Percentiles rank a stretch among this genome's conserved stretches.
These are phyloP conservation scores for Okamejei kenojei DNA, from an alignment of 2,797 vertebrate species.

Conservation along the genomic window DNA sequence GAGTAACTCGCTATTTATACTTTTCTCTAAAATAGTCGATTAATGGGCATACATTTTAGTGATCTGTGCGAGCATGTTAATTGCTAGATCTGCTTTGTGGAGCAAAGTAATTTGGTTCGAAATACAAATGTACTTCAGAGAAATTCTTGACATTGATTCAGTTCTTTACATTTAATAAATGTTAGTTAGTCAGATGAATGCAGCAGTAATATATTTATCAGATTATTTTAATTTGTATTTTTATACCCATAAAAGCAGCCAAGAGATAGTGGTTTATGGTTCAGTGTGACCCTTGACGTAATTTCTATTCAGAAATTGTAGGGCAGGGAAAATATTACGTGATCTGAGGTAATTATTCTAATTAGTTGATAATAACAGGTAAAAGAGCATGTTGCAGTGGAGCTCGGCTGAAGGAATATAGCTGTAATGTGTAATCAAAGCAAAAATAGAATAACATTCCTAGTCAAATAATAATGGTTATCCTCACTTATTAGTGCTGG, in stretches of 20 bases:
- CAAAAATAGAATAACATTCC: neutral
- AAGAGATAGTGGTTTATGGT: neutral
- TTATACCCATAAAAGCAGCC: neutral
- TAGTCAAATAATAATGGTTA: neutral
- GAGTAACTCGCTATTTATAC: neutral
- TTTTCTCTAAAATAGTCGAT: neutral
- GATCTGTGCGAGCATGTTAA: neutral
- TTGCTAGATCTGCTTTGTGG: neutral
- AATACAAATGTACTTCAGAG: neutral
- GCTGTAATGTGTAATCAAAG: neutral
- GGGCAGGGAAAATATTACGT: neutral
- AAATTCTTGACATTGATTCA: neutral
- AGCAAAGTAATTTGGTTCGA: neutral
- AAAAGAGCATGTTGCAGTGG: neutral
- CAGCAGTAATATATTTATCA: neutral
- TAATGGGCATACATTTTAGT: neutral
- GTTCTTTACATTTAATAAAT: neutral
- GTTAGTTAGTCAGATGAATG: neutral
- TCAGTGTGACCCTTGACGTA: neutral
- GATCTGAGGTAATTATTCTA: neutral
- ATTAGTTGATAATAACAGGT: neutral
- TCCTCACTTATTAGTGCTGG: neutral
- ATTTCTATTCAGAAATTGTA: neutral
- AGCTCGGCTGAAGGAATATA: neutral
- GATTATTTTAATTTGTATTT: neutral